Conservation (phyloP, 1,140 invertebrate species). For the Drosophila persimilis region DNA sequence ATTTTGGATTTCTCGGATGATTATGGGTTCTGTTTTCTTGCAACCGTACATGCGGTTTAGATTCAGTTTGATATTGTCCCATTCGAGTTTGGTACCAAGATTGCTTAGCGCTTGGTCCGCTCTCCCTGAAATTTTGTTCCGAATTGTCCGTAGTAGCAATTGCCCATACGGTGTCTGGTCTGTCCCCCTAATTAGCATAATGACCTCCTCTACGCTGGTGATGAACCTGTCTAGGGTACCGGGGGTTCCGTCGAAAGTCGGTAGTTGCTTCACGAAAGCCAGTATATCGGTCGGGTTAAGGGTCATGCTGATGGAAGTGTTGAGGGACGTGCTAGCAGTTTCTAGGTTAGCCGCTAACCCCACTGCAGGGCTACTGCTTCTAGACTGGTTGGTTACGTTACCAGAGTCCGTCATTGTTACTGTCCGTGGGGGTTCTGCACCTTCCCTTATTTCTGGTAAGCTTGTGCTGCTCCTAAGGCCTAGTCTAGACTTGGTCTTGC, state of each 20-base stretch:
- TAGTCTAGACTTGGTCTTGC: too few relatives aligned
- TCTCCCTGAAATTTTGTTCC: slow-evolving; percentile 20
- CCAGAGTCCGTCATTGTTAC: too few relatives aligned
- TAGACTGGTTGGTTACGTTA: too few relatives aligned
- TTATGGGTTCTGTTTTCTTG: slow-evolving; percentile 3
- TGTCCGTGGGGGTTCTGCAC: too few relatives aligned
- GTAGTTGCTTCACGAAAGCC: slow-evolving; percentile 2
- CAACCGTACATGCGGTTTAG: background rate
- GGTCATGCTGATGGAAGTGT: too few relatives aligned
- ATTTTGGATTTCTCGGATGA: background rate
- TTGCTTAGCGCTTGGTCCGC: background rate
- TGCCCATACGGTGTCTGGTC: slow-evolving; percentile 14
- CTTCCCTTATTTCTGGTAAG: too few relatives aligned
- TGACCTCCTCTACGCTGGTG: slow-evolving; percentile 12
- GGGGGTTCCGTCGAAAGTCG: background rate
- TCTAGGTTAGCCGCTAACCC: too few relatives aligned
- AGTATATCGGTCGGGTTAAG: background rate
- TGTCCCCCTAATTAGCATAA: slow-evolving; percentile 11
- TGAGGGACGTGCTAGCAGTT: too few relatives aligned
- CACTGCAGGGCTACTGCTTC: too few relatives aligned
- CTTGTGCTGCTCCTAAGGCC: too few relatives aligned
- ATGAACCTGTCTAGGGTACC: slow-evolving; percentile 11
- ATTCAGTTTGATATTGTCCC: slow-evolving; percentile 3
- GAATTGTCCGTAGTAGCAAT: background rate
- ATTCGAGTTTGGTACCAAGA: background rate